These are phyloP conservation scores for Syrista parreyssii DNA, from an alignment of 2,888 invertebrate species.

Conservation along the genomic window DNA sequence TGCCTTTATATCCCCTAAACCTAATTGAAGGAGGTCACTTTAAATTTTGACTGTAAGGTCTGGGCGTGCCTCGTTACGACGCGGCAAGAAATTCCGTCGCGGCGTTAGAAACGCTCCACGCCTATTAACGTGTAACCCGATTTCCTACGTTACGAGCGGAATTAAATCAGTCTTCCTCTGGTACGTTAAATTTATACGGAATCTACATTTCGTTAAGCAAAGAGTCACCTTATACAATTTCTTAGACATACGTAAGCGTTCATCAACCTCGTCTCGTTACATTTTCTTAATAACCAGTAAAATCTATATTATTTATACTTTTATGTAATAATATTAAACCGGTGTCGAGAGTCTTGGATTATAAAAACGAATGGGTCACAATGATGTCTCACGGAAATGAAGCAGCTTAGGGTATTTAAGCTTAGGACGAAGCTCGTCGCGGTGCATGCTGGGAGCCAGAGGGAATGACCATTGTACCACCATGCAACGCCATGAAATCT, in stretches of 20 bases:
- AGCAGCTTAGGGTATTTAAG: neutral
- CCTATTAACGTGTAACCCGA: neutral
- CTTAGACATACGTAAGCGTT: neutral
- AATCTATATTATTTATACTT: neutral
- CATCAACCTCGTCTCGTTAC: neutral
- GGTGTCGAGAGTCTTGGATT: neutral
- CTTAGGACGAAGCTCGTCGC: neutral
- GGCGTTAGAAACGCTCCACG: neutral
- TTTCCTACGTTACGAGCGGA: neutral
- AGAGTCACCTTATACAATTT: neutral
- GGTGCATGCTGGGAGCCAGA: neutral
- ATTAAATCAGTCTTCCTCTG: neutral
- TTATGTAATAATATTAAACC: too few species aligned
- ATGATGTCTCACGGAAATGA: neutral
- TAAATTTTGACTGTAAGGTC: conserved; percentile 9
- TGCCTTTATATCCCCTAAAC: conserved; percentile 34
- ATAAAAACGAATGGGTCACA: neutral
- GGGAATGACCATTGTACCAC: neutral
- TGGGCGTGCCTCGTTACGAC: neutral
- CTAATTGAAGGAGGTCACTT: conserved; percentile 47
- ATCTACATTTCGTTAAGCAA: neutral
- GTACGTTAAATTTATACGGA: neutral
- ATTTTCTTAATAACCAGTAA: neutral
- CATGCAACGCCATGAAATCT: too few species aligned
- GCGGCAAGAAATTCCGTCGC: conserved; percentile 11